Percentiles rank a stretch among this genome's conserved stretches.
These are phyloP conservation scores for Gonatopus flavifemur DNA, from an alignment of 1,140 invertebrate genomes.

Conservation along the genomic window DNA sequence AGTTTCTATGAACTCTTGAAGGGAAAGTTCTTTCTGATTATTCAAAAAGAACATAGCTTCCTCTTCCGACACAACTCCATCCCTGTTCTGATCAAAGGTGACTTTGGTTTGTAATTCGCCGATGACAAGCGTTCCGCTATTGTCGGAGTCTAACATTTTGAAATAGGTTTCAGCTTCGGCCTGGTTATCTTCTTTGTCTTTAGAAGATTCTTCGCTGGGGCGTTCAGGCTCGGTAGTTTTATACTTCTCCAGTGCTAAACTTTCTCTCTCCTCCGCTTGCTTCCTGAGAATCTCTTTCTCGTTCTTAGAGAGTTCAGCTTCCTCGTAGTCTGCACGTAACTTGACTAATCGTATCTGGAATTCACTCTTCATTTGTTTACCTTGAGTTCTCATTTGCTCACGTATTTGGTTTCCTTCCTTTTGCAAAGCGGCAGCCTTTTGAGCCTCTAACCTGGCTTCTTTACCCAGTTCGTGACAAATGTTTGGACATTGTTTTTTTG, in stretches of 20 bases:
- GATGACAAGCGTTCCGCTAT: slow-evolving; percentile 73
- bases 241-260: slow-evolving; percentile 75
- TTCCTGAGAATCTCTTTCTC: slow-evolving; percentile 76
- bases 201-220: slow-evolving; percentile 59
- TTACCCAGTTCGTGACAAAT: slow-evolving; percentile 81
- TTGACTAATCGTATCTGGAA: slow-evolving; percentile 70
- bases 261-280: slow-evolving; percentile 73
- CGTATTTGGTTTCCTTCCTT: slow-evolving; percentile 78
- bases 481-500: slow-evolving; percentile 69
- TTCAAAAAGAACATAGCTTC: slow-evolving; percentile 82
- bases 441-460: slow-evolving; percentile 75
- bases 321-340: slow-evolving; percentile 70
- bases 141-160: slow-evolving; percentile 73
- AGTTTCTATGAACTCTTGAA: slow-evolving; percentile 70
- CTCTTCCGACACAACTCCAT: slow-evolving; percentile 84
- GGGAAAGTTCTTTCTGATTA: slow-evolving; percentile 68
- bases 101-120: slow-evolving; percentile 76
- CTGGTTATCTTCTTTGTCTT: slow-evolving; percentile 61
- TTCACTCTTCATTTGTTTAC: slow-evolving; percentile 73
- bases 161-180: slow-evolving; percentile 74
- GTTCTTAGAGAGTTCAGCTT: slow-evolving; percentile 69
- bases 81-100: slow-evolving; percentile 85
- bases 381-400: slow-evolving; percentile 74
- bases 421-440: slow-evolving; percentile 70
- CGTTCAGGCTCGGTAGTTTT: slow-evolving; percentile 69